Conservation (phyloP, 2,888 invertebrate genomes). For the Tetheella fluctuosa region DNA sequence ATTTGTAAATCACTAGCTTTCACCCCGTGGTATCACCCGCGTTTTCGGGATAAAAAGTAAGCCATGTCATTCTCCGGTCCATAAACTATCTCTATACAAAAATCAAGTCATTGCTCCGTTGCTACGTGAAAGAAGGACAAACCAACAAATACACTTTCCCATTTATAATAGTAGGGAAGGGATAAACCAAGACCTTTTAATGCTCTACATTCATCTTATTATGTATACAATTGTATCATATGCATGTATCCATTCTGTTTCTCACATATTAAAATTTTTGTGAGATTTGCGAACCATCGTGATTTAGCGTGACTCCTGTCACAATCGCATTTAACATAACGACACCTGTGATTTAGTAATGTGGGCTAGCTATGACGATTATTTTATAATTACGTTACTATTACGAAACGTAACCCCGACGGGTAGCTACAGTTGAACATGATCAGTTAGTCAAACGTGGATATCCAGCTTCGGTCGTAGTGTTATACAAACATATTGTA, state of each 20-base stretch:
- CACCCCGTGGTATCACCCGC: no score
- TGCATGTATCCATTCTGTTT: not conserved
- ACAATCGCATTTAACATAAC: not conserved
- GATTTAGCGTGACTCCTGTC: not conserved
- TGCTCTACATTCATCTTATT: no score
- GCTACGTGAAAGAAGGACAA: no score
- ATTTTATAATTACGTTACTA: conserved; percentile 64
- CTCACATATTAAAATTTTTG: not conserved
- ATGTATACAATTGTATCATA: no score
- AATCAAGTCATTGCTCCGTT: no score
- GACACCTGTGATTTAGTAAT: conserved; percentile 55
- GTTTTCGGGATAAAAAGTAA: no score
- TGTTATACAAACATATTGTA: conserved; percentile 39
- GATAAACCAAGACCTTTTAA: no score
- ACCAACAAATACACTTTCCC: no score
- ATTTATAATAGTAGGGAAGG: no score
- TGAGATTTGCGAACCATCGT: not conserved
- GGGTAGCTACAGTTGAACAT: conserved; percentile 46
- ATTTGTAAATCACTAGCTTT: no score
- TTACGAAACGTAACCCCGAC: conserved; percentile 36
- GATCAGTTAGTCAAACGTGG: conserved; percentile 65
- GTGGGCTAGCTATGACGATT: conserved; percentile 48
- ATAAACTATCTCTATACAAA: no score
- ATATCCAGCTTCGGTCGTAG: conserved; percentile 64
- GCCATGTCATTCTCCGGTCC: no score